Evolutionary conservation across 2,113 vertebrate species (phyloP), one percentile per base, ranked within the genome.

Genomic region (Pavo muticus): DNA sequence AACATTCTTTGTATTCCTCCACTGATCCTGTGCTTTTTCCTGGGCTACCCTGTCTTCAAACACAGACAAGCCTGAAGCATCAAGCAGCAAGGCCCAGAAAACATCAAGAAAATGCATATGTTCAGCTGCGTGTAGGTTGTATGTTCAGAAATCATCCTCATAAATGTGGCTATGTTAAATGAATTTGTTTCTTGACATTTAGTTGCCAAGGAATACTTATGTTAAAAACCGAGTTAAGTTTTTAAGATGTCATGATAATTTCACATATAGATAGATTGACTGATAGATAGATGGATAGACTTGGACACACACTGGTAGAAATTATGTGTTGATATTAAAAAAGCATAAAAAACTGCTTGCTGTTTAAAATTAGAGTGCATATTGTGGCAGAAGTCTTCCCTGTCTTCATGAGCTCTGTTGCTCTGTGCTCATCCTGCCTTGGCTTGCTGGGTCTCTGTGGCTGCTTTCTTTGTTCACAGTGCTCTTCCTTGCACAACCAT

Each of bases 1-100:
- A 61, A 89, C 78, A 81, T 59, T 24, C 20, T n/a, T 44, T 74
- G 16, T n/a, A 20, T 70, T 84, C 50, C 35, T 77, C 17, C 40
- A 57, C n/a, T 57, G 30, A 52, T 24, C 37, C 14, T 0, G 0
- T 35, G 56, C 48, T 37, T 84, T 77, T 87, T 81, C 40, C 35
- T 54, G 1, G 0, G 8, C 8, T 30, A 64, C 12, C 6, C 20
- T 1, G 1, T 57, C 75, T 52, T 82, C 68, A 71, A 23, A 63
- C 21, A 47, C 6, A 59, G 37, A 29, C 12, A 71, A 56, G 32
- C 25, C 17, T 81, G 47, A 87, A 92, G 48, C 9, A 37, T n/a
- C 24, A 25, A 81, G 63, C 24, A 70, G 39, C 48, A 35, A 76
- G 74, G 16, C 47, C 37, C 45, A 63, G 35, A 50, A 61, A 83